These are phyloP conservation scores for rat (Rattus norvegicus) DNA, from an alignment of 2,113 vertebrate species.

Conservation along the genomic window DNA sequence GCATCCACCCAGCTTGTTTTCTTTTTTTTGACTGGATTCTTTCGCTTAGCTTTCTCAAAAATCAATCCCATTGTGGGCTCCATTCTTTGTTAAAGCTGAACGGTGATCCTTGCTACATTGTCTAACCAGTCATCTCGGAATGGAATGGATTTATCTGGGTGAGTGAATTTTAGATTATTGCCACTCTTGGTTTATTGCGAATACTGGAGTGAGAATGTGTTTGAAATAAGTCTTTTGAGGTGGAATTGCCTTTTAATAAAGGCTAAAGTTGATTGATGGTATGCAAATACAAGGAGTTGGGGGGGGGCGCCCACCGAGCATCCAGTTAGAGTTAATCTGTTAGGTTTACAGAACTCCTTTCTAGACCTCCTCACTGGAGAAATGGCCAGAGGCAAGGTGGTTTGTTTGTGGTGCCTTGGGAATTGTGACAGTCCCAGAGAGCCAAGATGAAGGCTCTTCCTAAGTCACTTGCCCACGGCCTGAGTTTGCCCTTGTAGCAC, in stretches of 20 bases:
- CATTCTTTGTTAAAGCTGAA: background rate
- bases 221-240: conserved; percentile 15
- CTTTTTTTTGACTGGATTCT: background rate
- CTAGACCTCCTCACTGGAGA: background rate
- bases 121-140: background rate
- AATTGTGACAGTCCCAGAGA: background rate
- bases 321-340: background rate
- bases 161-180: background rate
- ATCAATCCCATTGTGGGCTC: background rate
- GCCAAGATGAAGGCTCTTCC: background rate
- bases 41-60: background rate
- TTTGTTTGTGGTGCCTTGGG: background rate
- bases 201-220: background rate
- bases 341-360: background rate
- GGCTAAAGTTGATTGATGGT: background rate
- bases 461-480: background rate
- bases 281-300: background rate
- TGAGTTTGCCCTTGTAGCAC: background rate
- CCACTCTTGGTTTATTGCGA: conserved; percentile 3
- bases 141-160: no score
- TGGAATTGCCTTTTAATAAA: background rate
- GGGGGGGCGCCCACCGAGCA: background rate
- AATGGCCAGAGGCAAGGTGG: background rate
- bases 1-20: background rate
- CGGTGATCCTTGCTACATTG: background rate